These are phyloP conservation scores for Gyps fulvus DNA, from an alignment of 2,113 vertebrate species.

Conservation along the genomic window DNA sequence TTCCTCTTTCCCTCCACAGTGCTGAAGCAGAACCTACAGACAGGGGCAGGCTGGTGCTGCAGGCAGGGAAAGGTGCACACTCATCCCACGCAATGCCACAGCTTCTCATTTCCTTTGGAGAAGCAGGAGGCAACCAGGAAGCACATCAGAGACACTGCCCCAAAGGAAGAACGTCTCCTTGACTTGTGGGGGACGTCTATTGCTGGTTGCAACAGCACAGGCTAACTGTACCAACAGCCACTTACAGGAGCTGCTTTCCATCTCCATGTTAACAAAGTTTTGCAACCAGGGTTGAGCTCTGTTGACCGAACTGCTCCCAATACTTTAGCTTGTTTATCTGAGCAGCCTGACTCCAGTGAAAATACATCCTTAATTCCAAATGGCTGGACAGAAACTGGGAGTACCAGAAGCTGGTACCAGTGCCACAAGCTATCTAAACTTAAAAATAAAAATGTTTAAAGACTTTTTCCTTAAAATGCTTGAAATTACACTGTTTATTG, in stretches of 20 bases:
- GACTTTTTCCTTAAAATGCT: not conserved
- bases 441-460: not conserved
- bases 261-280: not conserved
- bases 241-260: not conserved
- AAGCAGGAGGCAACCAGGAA: not conserved
- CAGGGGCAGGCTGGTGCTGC: not conserved
- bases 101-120: not conserved
- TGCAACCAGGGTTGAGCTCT: not conserved
- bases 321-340: not conserved
- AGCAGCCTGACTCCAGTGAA: not conserved
- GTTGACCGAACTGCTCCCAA: not conserved
- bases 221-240: not conserved
- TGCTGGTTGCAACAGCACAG: not conserved
- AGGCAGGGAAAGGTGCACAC: not conserved
- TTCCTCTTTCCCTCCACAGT: not conserved
- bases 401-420: not conserved
- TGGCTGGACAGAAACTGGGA: not conserved
- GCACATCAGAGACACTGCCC: not conserved
- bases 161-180: not conserved
- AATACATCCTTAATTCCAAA: not conserved
- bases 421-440: not conserved
- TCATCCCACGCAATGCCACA: not conserved
- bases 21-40: not conserved
- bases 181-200: not conserved
- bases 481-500: not conserved